These are phyloP conservation scores for Esox niger DNA, from an alignment of 2,113 vertebrate genomes.

Conservation along the genomic window DNA sequence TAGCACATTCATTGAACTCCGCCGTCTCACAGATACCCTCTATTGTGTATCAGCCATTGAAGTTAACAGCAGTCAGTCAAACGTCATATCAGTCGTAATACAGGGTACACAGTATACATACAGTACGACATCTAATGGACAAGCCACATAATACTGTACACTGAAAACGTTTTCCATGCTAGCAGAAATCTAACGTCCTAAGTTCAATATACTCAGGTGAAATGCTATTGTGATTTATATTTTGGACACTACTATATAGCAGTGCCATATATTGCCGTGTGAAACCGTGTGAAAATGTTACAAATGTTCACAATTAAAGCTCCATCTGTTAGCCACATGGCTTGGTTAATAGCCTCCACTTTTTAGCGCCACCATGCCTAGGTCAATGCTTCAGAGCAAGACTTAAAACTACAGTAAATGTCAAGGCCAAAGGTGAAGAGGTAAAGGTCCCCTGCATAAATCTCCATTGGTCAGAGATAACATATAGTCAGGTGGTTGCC, in stretches of 20 bases:
- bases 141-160: background rate
- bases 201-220: background rate
- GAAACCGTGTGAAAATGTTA: too few relatives aligned
- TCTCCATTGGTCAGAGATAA: too few relatives aligned
- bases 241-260: background rate
- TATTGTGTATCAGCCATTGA: constrained; percentile 42
- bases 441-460: too few relatives aligned
- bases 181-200: constrained; percentile 1
- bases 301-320: too few relatives aligned
- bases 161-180: background rate
- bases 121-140: background rate
- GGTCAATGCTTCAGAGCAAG: background rate
- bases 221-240: background rate
- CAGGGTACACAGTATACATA: background rate
- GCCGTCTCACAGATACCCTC: constrained; percentile 17
- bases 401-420: too few relatives aligned
- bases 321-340: background rate
- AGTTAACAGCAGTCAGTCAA: constrained; percentile 13
- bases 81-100: background rate
- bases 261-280: background rate
- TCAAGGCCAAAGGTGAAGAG: too few relatives aligned
- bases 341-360: background rate
- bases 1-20: constrained; percentile 38
- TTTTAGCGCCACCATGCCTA: too few relatives aligned
- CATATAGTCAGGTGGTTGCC: background rate